phyloP scores from a whole-genome alignment of 2,888 invertebrate genomes.

The Clitarchus hookeri region DNA sequence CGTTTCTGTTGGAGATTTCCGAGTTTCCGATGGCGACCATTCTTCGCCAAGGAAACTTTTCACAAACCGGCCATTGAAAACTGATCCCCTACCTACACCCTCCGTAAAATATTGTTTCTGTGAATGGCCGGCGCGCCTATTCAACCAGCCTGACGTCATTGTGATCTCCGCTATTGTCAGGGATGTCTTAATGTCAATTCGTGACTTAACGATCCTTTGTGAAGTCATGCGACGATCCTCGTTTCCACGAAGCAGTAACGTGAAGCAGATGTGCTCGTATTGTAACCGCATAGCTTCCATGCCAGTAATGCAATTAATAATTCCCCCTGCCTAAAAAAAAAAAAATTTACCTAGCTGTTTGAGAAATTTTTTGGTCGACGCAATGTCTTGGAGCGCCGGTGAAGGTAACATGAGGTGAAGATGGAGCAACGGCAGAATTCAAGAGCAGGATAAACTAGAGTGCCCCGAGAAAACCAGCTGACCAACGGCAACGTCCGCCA shows the following conservation, averaged over 20 bases:
- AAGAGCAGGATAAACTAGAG: no score
- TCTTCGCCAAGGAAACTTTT: neutral
- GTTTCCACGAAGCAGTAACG: neutral
- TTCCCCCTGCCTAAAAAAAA: no score
- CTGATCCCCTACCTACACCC: neutral
- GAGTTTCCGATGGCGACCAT: neutral
- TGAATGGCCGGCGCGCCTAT: neutral
- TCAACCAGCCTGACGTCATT: neutral
- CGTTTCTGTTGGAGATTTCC: no score
- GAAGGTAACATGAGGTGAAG: no score
- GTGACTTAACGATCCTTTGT: neutral
- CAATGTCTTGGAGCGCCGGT: no score
- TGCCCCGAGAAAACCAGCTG: no score
- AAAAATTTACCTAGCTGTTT: no score
- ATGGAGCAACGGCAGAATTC: no score
- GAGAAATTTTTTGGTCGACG: no score
- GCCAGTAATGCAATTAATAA: no score
- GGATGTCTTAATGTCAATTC: slow-evolving; percentile 8
- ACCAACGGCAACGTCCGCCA: no score
- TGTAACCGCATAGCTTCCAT: neutral
- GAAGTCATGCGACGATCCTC: neutral
- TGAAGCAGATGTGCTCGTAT: neutral
- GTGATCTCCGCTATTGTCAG: neutral
- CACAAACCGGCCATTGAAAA: neutral
- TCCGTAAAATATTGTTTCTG: neutral